Evolutionary conservation across 2,113 vertebrate genomes (phyloP), one percentile per base, ranked within the genome.

Genomic region (Aix galericulata): DNA sequence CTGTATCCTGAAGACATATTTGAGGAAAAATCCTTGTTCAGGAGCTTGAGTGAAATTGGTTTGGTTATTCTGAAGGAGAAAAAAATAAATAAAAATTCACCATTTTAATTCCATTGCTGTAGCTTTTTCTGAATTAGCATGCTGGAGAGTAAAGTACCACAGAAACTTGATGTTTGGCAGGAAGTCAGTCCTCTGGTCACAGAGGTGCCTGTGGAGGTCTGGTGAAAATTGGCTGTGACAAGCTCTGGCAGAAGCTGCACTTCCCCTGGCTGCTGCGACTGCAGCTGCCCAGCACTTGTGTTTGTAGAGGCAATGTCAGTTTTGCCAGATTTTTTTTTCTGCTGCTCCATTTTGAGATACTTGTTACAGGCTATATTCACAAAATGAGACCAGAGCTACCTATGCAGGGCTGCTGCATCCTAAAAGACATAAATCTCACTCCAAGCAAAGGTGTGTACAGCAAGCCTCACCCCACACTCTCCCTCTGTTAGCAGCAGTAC

Each of bases 161-260:
- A 82, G 53, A 84, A 90, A 17, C 16, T 23, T 78, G 42, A 55
- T 62, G 32, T 76, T 75, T 95, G 91, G 68, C 66, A 95, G 46
- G 8, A 59, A 53, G 16, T 38, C 74, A 23, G 22, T 88, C 34
- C 25, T n/a, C 21, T 56, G 48, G 44, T 74, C 31, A 4, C 68
- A 66, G 82, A 75, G n/a, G n/a, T 83, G 52, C 46, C 34, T 88
- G 76, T 52, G 72, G 71, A 89, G n/a, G n/a, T 71, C 59, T 81
- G 62, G 55, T 60, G 66, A 94, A 94, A 93, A 56, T 48, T 87
- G 74, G 22, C 52, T 79, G 59, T 82, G 67, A 75, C 3, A 9
- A 75, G 26, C 29, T 79, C 22, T 67, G 50, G 40, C 87, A 95
- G 62, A 84, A 92, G 8, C 38, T 5, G 1, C 17, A 15, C 8